Base-by-base conservation (phyloP, 1,140 invertebrate genomes). In the Dinoponera quadriceps region DNA sequence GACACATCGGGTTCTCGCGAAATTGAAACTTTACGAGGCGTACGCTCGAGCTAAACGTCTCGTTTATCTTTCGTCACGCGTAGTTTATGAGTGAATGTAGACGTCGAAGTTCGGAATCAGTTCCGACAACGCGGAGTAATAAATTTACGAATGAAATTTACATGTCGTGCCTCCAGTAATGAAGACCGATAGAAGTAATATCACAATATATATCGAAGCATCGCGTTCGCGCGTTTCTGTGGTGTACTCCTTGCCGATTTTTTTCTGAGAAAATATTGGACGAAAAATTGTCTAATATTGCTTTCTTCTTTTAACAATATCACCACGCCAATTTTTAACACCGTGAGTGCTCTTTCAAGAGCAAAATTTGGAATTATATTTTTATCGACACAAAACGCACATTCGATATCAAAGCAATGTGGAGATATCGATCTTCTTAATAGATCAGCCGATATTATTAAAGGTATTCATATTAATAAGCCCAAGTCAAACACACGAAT, bases 131-230 rank as follows among this genome's bases (percentile, higher is more conserved):
- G 18, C 16, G 71, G 38, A 33, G 33, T 59, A 25, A 73, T 44
- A 57, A 74, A 74, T 74, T 62, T 14, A 1, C 13, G 22, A 9
- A 20, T 60, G 38, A 48, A 62, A 62, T 74, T n/a, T 29, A 14
- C 25, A 51, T n/a, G 1, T 74, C 0, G 38, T 25, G 33, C 3
- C 29, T 18, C 18, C 57, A 57, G 55, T 22, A 2, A 51, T 51
- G 2, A 51, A 51, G 18, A 51, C 11, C 49, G 49, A 29, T 71
- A 54, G 51, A 9, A 71, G 2, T 54, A 71, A 71, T 20, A 25
- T 57, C 55, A 20, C 16, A 3, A 57, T 55, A 33, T 68, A 9
- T 51, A 62, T 33, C 2, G 33, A 33, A 7, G 33, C 33, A 33
- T 33, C 33, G 33, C 33, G 33, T 33, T 2, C n/a, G n/a, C n/a